phyloP scores from a whole-genome alignment of 2,888 invertebrate genomes.

The Linyphia triangularis region DNA sequence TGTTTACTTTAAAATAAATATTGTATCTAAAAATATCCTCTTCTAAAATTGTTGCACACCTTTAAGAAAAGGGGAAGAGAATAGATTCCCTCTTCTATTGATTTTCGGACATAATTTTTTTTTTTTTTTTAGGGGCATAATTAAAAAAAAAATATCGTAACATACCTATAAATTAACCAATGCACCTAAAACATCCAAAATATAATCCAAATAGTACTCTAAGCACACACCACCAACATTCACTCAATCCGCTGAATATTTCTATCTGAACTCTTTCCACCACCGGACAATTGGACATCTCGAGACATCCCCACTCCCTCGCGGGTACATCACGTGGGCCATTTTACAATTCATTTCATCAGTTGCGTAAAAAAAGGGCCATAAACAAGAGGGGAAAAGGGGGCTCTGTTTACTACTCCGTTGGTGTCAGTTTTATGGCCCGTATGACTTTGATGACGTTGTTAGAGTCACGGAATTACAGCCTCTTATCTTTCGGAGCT shows the following conservation, averaged over 20 bases:
- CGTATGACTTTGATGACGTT: constrained; percentile 66
- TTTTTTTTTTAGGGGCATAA: no score
- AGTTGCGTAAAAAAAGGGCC: constrained; percentile 58
- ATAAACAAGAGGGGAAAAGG: constrained; percentile 68
- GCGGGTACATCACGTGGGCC: constrained; percentile 58
- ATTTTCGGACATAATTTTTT: no score
- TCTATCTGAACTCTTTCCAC: not conserved
- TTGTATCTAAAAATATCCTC: no score
- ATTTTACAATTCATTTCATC: constrained; percentile 63
- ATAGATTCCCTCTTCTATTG: no score
- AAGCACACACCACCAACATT: not conserved
- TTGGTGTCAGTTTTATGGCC: constrained; percentile 67
- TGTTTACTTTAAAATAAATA: no score
- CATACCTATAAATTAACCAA: no score
- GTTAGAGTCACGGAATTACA: constrained; percentile 56
- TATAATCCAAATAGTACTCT: no score
- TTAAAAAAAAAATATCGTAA: no score
- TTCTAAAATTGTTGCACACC: no score
- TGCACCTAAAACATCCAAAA: no score
- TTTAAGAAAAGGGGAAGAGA: no score
- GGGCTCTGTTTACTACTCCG: constrained; percentile 45
- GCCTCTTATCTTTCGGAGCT: constrained; percentile 12
- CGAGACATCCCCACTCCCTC: not conserved
- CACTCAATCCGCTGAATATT: no score
- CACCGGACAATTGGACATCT: not conserved